Evolutionary conservation across 2,888 invertebrate genomes (phyloP).

Genomic region (Thymelicus lineola): DNA sequence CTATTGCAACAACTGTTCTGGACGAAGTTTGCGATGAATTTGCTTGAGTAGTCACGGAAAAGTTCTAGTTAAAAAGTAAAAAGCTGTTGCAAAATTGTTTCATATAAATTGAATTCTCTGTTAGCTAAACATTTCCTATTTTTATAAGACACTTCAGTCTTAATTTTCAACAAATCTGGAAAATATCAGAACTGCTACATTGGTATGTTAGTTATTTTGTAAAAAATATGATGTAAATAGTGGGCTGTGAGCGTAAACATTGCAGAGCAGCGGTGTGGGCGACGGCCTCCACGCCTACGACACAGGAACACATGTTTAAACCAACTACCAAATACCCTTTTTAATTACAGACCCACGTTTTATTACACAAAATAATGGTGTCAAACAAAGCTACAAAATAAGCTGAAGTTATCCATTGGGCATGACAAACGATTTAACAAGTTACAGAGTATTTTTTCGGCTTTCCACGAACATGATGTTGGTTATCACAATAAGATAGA

Average conservation of each 20-base stretch:
- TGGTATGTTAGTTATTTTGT: slow-evolving; percentile 47
- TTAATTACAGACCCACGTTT: slow-evolving; percentile 48
- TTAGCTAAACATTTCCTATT: neutral
- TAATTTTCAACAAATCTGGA: slow-evolving; percentile 18
- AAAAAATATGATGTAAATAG: slow-evolving; percentile 61
- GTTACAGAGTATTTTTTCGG: too few species aligned
- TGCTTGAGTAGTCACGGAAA: too few species aligned
- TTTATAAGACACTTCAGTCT: neutral
- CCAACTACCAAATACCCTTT: slow-evolving; percentile 60
- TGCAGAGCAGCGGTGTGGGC: slow-evolving; percentile 56
- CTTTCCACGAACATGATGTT: too few species aligned
- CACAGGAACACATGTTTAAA: slow-evolving; percentile 75
- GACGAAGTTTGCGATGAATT: too few species aligned
- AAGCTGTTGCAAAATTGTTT: neutral
- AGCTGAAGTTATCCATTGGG: too few species aligned
- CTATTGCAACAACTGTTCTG: too few species aligned
- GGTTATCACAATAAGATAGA: too few species aligned
- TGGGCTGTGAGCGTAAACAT: slow-evolving; percentile 50
- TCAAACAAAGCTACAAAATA: neutral
- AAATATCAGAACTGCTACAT: neutral
- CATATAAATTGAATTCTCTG: too few species aligned
- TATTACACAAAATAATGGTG: neutral
- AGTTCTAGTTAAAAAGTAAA: too few species aligned
- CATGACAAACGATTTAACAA: too few species aligned
- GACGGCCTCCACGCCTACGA: slow-evolving; percentile 73